Evolutionary conservation across 2,888 invertebrate genomes (phyloP), one percentile per base, ranked within the genome.

Genomic region (Gonocerus acuteangulatus): DNA sequence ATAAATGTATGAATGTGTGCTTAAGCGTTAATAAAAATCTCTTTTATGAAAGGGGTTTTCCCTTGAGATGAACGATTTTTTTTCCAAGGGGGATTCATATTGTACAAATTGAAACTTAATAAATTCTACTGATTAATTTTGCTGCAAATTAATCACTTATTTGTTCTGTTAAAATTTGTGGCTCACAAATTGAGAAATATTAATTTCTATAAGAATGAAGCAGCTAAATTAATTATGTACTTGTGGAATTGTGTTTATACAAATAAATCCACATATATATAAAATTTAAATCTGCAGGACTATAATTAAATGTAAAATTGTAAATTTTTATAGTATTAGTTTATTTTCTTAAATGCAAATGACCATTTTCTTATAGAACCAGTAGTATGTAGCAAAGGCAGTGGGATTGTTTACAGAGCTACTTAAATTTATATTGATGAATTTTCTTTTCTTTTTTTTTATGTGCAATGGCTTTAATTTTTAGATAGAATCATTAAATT

Each of bases 1-100:
- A 47, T 47, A 47, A 9, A 47, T 39, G 3, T 39, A 32, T 32
- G 15, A 6, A 47, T 52, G 36, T 36, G 52, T 52, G 52, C 36
- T 36, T 52, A 52, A 52, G 4, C 21, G 39, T 39, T 39, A 9
- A 39, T 22, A 52, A 39, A 34, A 39, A 39, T 52, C 52, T 52
- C 39, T 52, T 52, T 39, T 52, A 39, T 22, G 36, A 51, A 19
- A 51, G 49, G 36, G 51, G 51, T 39, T 52, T 23, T 36, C 39
- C 52, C 52, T 52, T 34, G 21, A 39, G 52, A 36, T 22, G n/a
- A 13, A 52, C 18, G 27, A 39, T 39, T 39, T n/a, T 6, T 47
- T 19, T 21, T 19, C 11, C 23, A 39, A 52, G 52, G 52, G 52
- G 52, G 52, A 19, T 52, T 36, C 9, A 52, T 52, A 36, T 52